A percentile compares a stretch with the other conserved stretches of the same genome.
Evolutionary conservation across 1,140 invertebrate genomes (phyloP).

Genomic region (Lepidostoma basale): DNA sequence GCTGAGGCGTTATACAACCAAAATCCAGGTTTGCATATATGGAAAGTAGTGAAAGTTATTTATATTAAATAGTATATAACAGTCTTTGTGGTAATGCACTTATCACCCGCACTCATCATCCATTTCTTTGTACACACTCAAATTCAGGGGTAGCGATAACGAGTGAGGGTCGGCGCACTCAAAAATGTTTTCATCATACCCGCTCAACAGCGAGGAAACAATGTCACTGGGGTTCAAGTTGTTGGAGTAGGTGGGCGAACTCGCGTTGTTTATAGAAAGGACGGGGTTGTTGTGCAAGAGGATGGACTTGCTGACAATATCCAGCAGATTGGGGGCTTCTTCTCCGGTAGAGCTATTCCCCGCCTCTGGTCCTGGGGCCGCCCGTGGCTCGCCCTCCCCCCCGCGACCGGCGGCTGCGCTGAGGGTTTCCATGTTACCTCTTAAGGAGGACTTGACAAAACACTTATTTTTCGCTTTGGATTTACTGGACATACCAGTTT

Average conservation of each 20-base stretch:
- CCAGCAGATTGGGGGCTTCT: conserved; percentile 8
- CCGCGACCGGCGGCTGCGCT: neutral
- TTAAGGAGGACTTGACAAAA: conserved; percentile 6
- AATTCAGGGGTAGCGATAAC: neutral
- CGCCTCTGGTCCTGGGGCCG: neutral
- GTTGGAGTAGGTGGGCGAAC: neutral
- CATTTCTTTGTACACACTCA: conserved; percentile 12
- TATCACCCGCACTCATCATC: neutral
- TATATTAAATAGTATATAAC: too few species aligned
- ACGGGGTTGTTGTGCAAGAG: conserved; percentile 27
- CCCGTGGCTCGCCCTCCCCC: neutral
- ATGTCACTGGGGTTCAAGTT: conserved; percentile 12
- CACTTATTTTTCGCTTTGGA: conserved; percentile 32
- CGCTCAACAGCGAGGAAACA: neutral
- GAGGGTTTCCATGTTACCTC: neutral
- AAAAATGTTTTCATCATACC: conserved; percentile 7
- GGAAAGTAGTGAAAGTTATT: too few species aligned
- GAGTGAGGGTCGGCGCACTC: neutral
- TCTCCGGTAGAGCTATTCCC: neutral
- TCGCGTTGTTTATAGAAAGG: conserved; percentile 26
- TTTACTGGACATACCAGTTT: conserved; percentile 28
- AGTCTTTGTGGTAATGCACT: conserved; percentile 7
- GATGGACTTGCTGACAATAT: conserved; percentile 28
- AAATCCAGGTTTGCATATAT: too few species aligned
- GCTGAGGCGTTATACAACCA: too few species aligned